These are phyloP conservation scores for Hirtodrosophila histrioides DNA, from an alignment of 2,888 invertebrate genomes.

Conservation along the genomic window DNA sequence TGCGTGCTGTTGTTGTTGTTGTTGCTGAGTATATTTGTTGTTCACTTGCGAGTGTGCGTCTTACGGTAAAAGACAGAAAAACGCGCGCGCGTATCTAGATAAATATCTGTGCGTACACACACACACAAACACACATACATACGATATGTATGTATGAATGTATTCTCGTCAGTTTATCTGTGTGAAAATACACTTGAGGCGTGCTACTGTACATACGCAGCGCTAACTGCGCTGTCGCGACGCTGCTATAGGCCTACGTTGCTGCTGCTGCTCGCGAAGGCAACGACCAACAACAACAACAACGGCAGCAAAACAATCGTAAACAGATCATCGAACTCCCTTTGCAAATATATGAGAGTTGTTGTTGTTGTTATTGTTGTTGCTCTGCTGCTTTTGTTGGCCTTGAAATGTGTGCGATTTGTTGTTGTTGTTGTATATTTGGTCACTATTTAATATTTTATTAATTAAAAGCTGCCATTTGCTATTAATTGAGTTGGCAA, in stretches of 20 bases:
- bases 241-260: slow-evolving; percentile 32
- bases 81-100: slow-evolving; percentile 71
- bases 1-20: slow-evolving; percentile 21
- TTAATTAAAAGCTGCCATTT: slow-evolving; percentile 67
- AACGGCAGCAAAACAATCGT: slow-evolving; percentile 71
- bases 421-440: slow-evolving; percentile 36
- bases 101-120: slow-evolving; percentile 57
- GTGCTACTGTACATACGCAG: slow-evolving; percentile 75
- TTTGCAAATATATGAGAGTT: slow-evolving; percentile 28
- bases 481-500: slow-evolving; percentile 75
- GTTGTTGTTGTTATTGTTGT: slow-evolving; percentile 20
- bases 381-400: slow-evolving; percentile 46
- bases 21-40: slow-evolving; percentile 7
- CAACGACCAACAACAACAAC: slow-evolving; percentile 62
- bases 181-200: slow-evolving; percentile 72
- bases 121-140: not conserved
- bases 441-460: slow-evolving; percentile 61
- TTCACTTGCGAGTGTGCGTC: slow-evolving; percentile 29
- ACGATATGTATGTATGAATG: slow-evolving; percentile 2
- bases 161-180: slow-evolving; percentile 20
- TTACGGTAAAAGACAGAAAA: slow-evolving; percentile 60
- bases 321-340: slow-evolving; percentile 83
- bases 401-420: slow-evolving; percentile 60
- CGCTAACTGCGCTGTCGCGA: slow-evolving; percentile 28
- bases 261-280: slow-evolving; percentile 43